A percentile compares a stretch with the other conserved stretches of the same genome.
phyloP scores from a whole-genome alignment of 2,888 invertebrate genomes.

The Seladonia tumulorum region DNA sequence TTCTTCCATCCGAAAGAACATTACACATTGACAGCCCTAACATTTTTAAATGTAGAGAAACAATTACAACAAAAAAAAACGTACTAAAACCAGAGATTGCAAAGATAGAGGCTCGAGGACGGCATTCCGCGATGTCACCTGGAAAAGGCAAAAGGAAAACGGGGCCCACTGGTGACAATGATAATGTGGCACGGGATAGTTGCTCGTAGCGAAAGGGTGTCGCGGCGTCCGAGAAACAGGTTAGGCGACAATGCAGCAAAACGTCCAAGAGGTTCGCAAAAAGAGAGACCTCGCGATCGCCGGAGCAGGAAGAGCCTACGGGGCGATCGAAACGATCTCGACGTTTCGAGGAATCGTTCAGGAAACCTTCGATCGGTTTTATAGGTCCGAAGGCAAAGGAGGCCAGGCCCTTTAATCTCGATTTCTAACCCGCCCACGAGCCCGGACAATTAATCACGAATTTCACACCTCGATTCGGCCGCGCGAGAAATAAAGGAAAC shows the following conservation, averaged over 20 bases:
- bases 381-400: neutral
- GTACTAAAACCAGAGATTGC: neutral
- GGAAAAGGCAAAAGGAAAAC: neutral
- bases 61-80: neutral
- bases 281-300: neutral
- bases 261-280: neutral
- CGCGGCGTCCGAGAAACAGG: neutral
- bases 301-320: neutral
- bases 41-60: too few species aligned
- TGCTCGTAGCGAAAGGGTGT: neutral
- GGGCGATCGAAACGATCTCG: slow-evolving; percentile 3
- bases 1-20: neutral
- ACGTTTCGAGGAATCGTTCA: slow-evolving; percentile 40
- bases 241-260: neutral
- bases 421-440: slow-evolving; percentile 56
- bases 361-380: slow-evolving; percentile 31
- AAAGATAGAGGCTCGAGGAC: neutral
- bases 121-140: neutral
- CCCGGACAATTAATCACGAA: slow-evolving; percentile 79
- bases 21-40: neutral
- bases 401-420: slow-evolving; percentile 43
- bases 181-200: slow-evolving; percentile 1
- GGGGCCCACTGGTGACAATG: neutral
- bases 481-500: slow-evolving; percentile 56
- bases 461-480: slow-evolving; percentile 77